These are phyloP conservation scores for Muntiacus muntjak DNA, from an alignment of 2,113 vertebrate species.

Conservation along the genomic window DNA sequence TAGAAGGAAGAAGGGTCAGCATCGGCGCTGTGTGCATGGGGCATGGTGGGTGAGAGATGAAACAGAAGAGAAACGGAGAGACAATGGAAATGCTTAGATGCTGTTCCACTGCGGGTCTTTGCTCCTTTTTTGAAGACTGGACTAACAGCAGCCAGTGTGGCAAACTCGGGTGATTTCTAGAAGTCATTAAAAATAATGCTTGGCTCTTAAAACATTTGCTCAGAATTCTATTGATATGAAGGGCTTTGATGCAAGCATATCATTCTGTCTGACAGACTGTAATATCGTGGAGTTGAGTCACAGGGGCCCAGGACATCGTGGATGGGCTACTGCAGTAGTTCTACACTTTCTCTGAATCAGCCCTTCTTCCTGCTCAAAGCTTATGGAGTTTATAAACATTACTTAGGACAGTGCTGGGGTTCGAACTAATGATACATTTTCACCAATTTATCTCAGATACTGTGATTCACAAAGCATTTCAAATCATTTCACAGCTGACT, in stretches of 20 bases:
- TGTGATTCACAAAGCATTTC: not conserved
- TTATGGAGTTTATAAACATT: not conserved
- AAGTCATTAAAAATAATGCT: not conserved
- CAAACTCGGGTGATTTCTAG: not conserved
- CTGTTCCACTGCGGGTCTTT: not conserved
- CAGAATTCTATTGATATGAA: not conserved
- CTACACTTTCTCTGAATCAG: not conserved
- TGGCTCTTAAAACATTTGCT: constrained; percentile 3
- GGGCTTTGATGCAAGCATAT: not conserved
- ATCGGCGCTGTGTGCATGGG: not conserved
- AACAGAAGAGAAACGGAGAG: not conserved
- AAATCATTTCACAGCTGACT: not conserved
- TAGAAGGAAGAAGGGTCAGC: not conserved
- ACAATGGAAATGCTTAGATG: not conserved
- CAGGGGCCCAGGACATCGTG: not conserved
- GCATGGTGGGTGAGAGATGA: not conserved
- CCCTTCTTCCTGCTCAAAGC: not conserved
- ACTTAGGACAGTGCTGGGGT: not conserved
- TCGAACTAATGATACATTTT: not conserved
- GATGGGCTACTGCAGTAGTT: not conserved
- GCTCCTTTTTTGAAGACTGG: not conserved
- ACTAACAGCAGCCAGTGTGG: not conserved
- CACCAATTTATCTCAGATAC: not conserved
- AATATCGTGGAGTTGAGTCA: not conserved
- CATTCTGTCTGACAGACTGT: not conserved